Evolutionary conservation across 1,140 invertebrate genomes (phyloP).

Genomic region (Musca domestica): DNA sequence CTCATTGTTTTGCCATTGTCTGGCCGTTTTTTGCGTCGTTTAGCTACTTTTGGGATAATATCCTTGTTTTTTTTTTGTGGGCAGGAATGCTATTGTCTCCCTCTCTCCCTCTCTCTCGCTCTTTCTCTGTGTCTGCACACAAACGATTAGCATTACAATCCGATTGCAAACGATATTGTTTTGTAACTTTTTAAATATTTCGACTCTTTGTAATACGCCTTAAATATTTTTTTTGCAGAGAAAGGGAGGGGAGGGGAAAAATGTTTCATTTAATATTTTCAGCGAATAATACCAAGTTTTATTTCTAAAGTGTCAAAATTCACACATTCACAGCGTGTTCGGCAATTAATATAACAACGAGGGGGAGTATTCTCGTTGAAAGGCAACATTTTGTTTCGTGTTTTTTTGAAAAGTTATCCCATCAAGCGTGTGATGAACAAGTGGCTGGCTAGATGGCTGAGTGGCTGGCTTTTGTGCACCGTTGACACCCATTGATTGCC

Average conservation of each 20-base stretch:
- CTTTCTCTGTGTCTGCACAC: too few relatives aligned
- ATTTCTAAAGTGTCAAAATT: slow-evolving; percentile 39
- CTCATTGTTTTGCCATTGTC: neutral
- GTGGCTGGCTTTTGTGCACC: slow-evolving; percentile 16
- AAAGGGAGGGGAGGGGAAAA: neutral
- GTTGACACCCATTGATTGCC: slow-evolving; percentile 20
- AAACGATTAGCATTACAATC: slow-evolving; percentile 19
- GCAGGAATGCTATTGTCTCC: too few relatives aligned
- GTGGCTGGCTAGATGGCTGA: neutral
- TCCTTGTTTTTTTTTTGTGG: too few relatives aligned
- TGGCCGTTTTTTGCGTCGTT: neutral
- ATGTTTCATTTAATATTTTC: too few relatives aligned
- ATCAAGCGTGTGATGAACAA: neutral
- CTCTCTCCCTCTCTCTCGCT: too few relatives aligned
- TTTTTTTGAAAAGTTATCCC: neutral
- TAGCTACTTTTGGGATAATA: slow-evolving; percentile 13
- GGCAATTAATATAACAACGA: neutral
- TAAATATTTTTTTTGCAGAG: neutral
- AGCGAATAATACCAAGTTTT: neutral
- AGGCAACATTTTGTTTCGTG: neutral
- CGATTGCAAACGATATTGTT: slow-evolving; percentile 21
- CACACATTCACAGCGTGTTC: slow-evolving; percentile 32
- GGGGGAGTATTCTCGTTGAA: neutral
- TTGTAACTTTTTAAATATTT: slow-evolving; percentile 18
- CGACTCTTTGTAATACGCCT: neutral